A percentile compares a stretch with the other conserved stretches of the same genome.
Evolutionary conservation across 53 echinoderm and acorn worm species (phyloP).

Genomic region (Henricia sp.): DNA sequence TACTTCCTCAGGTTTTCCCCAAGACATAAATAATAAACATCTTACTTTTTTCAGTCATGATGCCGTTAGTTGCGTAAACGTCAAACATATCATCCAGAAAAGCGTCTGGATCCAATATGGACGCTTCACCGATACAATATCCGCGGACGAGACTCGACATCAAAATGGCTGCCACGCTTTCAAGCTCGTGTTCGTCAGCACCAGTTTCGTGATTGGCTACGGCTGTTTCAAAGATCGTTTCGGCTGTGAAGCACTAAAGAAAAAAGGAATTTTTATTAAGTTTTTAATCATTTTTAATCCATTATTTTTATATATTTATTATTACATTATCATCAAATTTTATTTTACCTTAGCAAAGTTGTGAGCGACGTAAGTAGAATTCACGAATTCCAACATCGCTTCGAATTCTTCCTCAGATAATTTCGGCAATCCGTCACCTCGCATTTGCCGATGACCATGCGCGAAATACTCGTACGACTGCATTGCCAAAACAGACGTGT

Average conservation of each 20-base stretch:
- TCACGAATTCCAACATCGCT: constrained; percentile 50
- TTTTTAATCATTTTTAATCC: not conserved
- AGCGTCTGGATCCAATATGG: constrained; percentile 54
- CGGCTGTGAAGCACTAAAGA: constrained; percentile 75
- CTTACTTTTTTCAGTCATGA: constrained; percentile 78
- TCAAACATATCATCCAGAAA: constrained; percentile 78
- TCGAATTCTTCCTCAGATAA: constrained; percentile 76
- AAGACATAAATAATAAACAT: not conserved
- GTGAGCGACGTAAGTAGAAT: constrained; percentile 38
- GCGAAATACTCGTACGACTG: constrained; percentile 1
- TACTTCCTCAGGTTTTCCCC: too few species aligned
- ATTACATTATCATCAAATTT: not conserved
- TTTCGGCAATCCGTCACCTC: not conserved
- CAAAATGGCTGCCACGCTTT: constrained; percentile 48
- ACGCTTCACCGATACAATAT: constrained; percentile 82
- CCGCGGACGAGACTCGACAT: constrained; percentile 74
- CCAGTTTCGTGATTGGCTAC: constrained; percentile 72
- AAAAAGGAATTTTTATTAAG: too few species aligned
- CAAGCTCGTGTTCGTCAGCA: constrained; percentile 62
- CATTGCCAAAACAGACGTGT: not conserved
- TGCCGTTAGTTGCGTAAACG: constrained; percentile 37
- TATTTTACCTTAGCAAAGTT: constrained; percentile 69
- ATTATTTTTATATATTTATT: not conserved
- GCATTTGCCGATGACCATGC: not conserved
- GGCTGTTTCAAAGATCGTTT: constrained; percentile 63